phyloP scores from a whole-genome alignment of 2,113 vertebrate genomes.

The Leucosticte australis region DNA sequence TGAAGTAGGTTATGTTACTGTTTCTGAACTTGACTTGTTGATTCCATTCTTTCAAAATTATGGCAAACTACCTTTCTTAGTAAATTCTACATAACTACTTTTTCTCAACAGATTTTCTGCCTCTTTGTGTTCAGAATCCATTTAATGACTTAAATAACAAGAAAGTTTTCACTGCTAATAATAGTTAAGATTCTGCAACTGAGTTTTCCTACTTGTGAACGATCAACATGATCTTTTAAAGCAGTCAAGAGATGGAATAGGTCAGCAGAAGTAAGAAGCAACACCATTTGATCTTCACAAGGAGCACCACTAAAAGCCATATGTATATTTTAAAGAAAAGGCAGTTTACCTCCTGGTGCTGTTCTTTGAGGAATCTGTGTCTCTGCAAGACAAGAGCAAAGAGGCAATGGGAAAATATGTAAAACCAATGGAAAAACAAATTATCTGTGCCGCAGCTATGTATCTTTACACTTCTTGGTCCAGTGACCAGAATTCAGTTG shows the following conservation, averaged over 20 bases:
- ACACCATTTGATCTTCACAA: background rate
- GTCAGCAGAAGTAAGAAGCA: background rate
- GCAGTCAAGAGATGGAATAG: background rate
- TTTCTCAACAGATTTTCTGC: background rate
- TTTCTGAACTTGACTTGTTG: background rate
- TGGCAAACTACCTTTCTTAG: background rate
- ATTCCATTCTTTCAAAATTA: background rate
- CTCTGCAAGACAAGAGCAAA: background rate
- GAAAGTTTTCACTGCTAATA: background rate
- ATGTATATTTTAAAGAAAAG: background rate
- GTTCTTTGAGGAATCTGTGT: background rate
- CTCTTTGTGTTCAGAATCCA: background rate
- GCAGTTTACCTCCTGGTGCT: background rate
- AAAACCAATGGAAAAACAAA: background rate
- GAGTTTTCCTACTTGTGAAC: background rate
- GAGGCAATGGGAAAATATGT: background rate
- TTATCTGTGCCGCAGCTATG: background rate
- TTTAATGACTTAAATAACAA: background rate
- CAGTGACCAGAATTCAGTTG: background rate
- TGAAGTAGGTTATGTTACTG: background rate
- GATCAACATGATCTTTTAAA: background rate
- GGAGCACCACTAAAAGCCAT: background rate
- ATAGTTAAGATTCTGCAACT: background rate
- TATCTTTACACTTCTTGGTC: background rate
- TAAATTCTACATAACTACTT: background rate